A percentile compares a stretch with the other conserved stretches of the same genome.
phyloP scores from a whole-genome alignment of 2,113 vertebrate genomes.

The Upupa epops region DNA sequence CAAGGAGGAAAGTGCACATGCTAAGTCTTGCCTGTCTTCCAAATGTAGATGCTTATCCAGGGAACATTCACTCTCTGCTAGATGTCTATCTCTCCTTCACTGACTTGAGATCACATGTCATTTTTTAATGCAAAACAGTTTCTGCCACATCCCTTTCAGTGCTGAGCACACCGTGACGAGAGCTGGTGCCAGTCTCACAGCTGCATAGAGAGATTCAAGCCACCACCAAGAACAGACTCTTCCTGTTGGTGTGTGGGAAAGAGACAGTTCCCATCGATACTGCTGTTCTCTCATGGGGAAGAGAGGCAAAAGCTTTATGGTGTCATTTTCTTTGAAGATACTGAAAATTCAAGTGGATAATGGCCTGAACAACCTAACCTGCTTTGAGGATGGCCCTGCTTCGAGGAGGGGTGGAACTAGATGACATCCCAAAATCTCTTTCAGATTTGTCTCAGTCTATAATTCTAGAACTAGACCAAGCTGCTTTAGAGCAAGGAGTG shows the following conservation, averaged over 20 bases:
- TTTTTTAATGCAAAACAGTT: background rate
- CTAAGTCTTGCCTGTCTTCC: background rate
- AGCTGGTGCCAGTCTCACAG: background rate
- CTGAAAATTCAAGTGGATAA: background rate
- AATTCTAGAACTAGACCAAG: background rate
- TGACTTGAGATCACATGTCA: background rate
- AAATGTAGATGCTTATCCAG: background rate
- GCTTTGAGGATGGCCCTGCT: background rate
- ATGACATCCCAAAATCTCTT: background rate
- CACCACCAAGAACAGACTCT: background rate
- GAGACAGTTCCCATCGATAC: background rate
- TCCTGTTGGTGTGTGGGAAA: rapidly evolving
- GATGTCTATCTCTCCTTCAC: background rate
- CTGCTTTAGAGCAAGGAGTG: background rate
- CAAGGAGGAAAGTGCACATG: background rate
- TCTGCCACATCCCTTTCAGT: background rate
- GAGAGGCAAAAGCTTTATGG: rapidly evolving
- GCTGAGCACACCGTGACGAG: background rate
- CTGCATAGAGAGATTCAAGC: background rate
- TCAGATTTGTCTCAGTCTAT: background rate
- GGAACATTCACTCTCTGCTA: background rate
- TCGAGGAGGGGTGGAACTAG: background rate
- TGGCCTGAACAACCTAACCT: background rate
- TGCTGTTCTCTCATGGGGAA: background rate
- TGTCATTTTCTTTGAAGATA: background rate